These are phyloP conservation scores for Myathropa florea DNA, from an alignment of 2,888 invertebrate genomes.

Conservation along the genomic window DNA sequence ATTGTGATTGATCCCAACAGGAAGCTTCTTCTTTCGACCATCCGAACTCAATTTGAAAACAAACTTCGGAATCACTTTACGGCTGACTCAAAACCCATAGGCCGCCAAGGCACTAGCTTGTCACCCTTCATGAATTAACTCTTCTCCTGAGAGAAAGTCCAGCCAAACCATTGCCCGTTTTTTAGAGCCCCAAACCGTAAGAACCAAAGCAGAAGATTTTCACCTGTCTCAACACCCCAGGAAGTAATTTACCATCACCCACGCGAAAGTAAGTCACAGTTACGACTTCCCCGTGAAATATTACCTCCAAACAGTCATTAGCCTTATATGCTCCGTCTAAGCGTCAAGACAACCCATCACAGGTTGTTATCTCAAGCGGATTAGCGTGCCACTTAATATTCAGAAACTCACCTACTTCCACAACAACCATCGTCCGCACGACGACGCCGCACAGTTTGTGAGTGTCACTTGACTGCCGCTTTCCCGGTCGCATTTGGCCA, in stretches of 20 bases:
- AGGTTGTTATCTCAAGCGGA: constrained; percentile 5
- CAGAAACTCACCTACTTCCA: constrained; percentile 39
- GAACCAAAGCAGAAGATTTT: no score
- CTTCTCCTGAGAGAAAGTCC: no score
- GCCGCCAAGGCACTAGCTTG: no score
- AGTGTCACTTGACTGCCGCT: constrained; percentile 47
- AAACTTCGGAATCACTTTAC: no score
- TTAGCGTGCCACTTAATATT: constrained; percentile 44
- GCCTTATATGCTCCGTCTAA: constrained; percentile 15
- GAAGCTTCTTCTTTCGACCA: no score
- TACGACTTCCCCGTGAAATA: not conserved
- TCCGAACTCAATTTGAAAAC: no score
- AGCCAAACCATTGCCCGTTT: no score
- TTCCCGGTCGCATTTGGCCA: constrained; percentile 38
- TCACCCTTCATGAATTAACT: no score
- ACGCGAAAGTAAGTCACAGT: not conserved
- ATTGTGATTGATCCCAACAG: no score
- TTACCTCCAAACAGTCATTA: constrained; percentile 2
- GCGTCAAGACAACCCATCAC: not conserved
- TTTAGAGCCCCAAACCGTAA: no score
- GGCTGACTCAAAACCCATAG: no score
- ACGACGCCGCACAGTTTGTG: not conserved
- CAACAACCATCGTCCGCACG: not conserved
- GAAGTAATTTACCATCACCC: not conserved
- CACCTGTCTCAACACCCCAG: no score